phyloP scores from a whole-genome alignment of 1,140 invertebrate genomes.

The Drosophila biarmipes region DNA sequence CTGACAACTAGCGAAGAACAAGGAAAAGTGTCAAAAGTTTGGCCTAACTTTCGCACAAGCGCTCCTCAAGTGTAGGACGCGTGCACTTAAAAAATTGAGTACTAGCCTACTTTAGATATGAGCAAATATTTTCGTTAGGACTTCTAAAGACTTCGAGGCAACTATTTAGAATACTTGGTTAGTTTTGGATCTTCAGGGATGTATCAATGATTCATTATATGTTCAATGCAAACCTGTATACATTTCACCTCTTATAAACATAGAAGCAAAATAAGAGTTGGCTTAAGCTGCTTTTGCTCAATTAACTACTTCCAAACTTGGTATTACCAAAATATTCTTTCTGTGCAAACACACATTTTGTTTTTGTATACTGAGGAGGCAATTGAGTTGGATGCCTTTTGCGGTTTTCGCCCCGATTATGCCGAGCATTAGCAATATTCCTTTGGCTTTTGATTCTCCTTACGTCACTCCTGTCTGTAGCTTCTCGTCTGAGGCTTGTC shows the following conservation, averaged over 20 bases:
- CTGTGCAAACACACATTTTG: conserved; percentile 2
- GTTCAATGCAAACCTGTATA: too few relatives aligned
- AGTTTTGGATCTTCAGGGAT: too few relatives aligned
- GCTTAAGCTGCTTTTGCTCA: too few relatives aligned
- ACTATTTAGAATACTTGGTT: background rate
- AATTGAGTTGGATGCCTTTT: conserved; percentile 49
- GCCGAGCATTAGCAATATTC: conserved; percentile 65
- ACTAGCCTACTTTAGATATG: background rate
- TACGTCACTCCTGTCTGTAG: conserved; percentile 1
- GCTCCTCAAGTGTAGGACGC: conserved; percentile 31
- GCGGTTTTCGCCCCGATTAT: conserved; percentile 55
- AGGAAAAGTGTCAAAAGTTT: conserved; percentile 72
- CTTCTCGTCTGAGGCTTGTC: conserved; percentile 44
- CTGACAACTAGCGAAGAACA: conserved; percentile 16
- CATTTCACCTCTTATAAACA: too few relatives aligned
- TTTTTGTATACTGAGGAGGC: conserved; percentile 22
- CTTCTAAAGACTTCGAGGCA: background rate
- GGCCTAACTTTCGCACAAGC: conserved; percentile 71
- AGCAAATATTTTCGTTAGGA: background rate
- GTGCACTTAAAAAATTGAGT: conserved; percentile 16
- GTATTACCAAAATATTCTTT: background rate
- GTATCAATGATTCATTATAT: too few relatives aligned
- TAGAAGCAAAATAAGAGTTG: too few relatives aligned
- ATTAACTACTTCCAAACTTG: too few relatives aligned
- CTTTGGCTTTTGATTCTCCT: conserved; percentile 49